phyloP scores from a whole-genome alignment of 2,113 vertebrate genomes.

The Puma concolor region DNA sequence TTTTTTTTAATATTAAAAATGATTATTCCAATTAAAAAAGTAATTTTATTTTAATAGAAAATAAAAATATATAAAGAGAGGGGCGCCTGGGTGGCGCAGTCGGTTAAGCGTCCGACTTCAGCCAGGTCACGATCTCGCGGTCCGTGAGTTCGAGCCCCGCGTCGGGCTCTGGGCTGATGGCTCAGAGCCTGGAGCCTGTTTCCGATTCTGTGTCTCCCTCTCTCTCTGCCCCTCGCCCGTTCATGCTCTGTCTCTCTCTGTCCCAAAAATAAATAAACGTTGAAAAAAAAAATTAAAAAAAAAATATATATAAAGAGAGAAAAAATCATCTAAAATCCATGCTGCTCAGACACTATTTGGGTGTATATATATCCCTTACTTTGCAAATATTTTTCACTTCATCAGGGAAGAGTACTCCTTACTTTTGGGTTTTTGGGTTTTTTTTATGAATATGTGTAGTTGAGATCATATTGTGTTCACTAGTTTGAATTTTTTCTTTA shows the following conservation, averaged over 20 bases:
- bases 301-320: neutral
- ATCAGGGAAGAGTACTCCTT: neutral
- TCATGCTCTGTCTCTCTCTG: no score
- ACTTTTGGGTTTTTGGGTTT: neutral
- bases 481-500: neutral
- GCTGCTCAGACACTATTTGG: neutral
- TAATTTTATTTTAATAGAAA: slow-evolving; percentile 29
- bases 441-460: neutral
- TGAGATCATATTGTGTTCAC: neutral
- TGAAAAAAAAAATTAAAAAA: no score
- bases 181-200: no score
- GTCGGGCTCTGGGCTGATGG: no score
- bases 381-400: neutral
- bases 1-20: neutral
- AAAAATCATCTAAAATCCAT: neutral
- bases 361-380: neutral
- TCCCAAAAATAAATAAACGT: no score
- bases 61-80: neutral
- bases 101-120: no score
- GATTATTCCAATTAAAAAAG: neutral
- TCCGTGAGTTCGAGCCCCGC: no score
- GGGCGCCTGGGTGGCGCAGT: no score
- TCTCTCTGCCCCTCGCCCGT: no score
- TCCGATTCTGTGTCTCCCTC: no score
- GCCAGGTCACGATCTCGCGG: no score